Evolutionary conservation across 2,888 invertebrate genomes (phyloP).

Genomic region (Agriopis aurantiaria): DNA sequence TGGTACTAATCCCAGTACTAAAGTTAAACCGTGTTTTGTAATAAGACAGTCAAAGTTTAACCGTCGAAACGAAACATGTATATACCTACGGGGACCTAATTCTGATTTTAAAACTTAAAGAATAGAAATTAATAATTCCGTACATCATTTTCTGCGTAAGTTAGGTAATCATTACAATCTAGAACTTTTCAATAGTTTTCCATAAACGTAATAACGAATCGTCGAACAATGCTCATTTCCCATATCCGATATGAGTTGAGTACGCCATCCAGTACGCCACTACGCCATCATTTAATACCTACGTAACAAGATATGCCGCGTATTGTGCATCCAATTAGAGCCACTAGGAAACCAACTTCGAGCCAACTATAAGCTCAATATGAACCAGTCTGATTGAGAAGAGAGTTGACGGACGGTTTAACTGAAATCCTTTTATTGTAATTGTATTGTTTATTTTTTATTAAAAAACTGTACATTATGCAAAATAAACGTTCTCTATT

Average conservation of each 20-base stretch:
- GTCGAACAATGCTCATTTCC: slow-evolving; percentile 14
- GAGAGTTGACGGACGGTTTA: slow-evolving; percentile 15
- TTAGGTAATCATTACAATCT: no score
- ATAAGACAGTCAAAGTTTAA: no score
- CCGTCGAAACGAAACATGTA: no score
- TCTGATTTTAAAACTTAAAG: no score
- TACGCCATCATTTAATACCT: slow-evolving; percentile 24
- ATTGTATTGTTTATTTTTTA: not conserved
- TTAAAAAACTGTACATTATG: no score
- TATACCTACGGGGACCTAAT: no score
- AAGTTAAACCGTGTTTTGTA: no score
- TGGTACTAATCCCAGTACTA: no score
- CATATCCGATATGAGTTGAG: slow-evolving; percentile 12
- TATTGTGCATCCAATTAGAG: slow-evolving; percentile 60
- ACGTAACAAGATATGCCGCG: slow-evolving; percentile 34
- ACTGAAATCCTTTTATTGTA: not conserved
- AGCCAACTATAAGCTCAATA: slow-evolving; percentile 28
- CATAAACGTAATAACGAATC: slow-evolving; percentile 5
- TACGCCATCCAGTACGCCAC: slow-evolving; percentile 7
- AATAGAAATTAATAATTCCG: no score
- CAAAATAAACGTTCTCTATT: no score
- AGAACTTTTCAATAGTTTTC: slow-evolving; percentile 8
- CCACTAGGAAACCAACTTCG: slow-evolving; percentile 27
- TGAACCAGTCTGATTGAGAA: slow-evolving; percentile 12
- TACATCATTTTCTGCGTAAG: no score